Base-by-base conservation (phyloP, 2,888 invertebrate genomes). In the Catocala sponsa region DNA sequence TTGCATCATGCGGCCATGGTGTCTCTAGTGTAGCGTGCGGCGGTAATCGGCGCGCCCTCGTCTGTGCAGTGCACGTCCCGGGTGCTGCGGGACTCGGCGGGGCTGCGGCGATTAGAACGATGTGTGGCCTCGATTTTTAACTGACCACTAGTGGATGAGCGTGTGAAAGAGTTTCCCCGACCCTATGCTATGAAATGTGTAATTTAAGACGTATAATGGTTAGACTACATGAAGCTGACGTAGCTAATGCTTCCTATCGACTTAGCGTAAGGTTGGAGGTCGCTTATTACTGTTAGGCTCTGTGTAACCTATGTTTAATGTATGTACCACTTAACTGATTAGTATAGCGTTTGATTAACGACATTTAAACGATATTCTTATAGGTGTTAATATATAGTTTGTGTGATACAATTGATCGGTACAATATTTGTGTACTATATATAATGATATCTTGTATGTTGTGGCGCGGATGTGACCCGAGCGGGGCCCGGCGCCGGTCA, bases 1-100 rank as follows among this genome's bases (percentile, higher is more conserved):
- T 90, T 89, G 72, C 93, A 94, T 91, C 94, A 94, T 94, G 94
- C 94, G 94, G 94, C 94, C 94, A 94, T 94, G 94, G 84, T 92
- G 92, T 88, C 83, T 84, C 87, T 91, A 91, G 88, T 79, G 83
- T 88, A 89, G 86, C 81, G 74, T 79, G 73, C 80, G 68, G 79
- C 79, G 75, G 79, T 81, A 84, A 85, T 86, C 89, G 91, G 87
- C 88, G 87, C 78, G 79, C 67, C 82, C 85, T 74, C 83, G 79
- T 33, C 55, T 32, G 41, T 44, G 59, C 54, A 65, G 55, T 52
- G 72, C 58, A 0, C 11, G 11, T 0, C 10, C 32, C 9, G 33
- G 5, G 12, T 0, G 12, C 43, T 1, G 25, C 25, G 25, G 65
- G 60, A 55, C 51, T 50, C 50, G 57, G 67, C 81, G 81, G 68